Percentiles rank a stretch among this genome's conserved stretches.
Conservation (phyloP, 1,140 invertebrate genomes). For the Neodiprion fabricii region DNA sequence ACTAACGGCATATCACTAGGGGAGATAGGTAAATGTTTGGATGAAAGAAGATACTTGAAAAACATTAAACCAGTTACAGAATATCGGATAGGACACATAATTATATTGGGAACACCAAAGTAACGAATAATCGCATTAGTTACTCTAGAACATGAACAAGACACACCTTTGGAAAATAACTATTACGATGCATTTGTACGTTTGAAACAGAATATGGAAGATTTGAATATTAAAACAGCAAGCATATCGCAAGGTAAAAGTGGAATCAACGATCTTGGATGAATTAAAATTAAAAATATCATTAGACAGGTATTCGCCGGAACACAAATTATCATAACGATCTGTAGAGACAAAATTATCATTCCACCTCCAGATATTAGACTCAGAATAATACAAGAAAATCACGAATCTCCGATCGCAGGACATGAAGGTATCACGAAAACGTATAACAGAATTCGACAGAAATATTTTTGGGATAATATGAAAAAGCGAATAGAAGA, state of each 20-base stretch:
- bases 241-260: conserved; percentile 9
- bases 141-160: not conserved
- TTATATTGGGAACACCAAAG: too few relatives aligned
- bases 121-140: not conserved
- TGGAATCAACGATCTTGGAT: not conserved
- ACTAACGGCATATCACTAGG: too few relatives aligned
- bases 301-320: not conserved
- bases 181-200: not conserved
- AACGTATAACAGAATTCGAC: conserved; percentile 21
- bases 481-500: conserved; percentile 22
- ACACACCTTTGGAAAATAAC: not conserved
- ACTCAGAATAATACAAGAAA: not conserved
- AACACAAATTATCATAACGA: conserved; percentile 21
- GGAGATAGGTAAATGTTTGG: too few relatives aligned
- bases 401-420: conserved; percentile 15
- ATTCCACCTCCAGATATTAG: conserved; percentile 9
- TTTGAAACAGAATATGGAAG: not conserved
- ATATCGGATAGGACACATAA: too few relatives aligned
- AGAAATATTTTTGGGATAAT: conserved; percentile 23
- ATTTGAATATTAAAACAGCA: conserved; percentile 1
- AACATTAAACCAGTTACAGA: too few relatives aligned
- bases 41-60: too few relatives aligned
- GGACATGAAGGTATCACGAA: conserved; percentile 32
- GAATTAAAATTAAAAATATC: conserved; percentile 6
- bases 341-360: conserved; percentile 17